phyloP scores from a whole-genome alignment of 2,113 vertebrate genomes.

The Athene noctua region DNA sequence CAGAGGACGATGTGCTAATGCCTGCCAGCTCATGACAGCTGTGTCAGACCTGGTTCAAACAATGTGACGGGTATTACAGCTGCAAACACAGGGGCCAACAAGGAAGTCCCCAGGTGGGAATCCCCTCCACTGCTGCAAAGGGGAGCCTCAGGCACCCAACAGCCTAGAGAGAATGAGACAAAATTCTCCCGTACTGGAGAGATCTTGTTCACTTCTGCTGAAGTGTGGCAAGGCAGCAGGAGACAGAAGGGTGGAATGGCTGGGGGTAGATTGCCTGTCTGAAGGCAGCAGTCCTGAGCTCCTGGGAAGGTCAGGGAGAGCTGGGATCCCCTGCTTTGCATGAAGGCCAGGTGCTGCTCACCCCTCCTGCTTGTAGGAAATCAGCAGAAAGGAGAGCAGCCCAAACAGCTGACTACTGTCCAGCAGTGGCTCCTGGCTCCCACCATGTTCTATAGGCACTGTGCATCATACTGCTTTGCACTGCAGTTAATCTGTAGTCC shows the following conservation, averaged over 20 bases:
- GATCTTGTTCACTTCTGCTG: background rate
- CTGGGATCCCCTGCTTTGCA: background rate
- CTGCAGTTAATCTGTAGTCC: background rate
- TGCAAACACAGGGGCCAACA: background rate
- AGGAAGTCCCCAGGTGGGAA: background rate
- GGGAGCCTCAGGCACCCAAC: background rate
- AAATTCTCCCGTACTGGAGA: background rate
- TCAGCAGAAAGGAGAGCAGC: background rate
- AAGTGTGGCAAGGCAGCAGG: background rate
- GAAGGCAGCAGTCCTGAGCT: background rate
- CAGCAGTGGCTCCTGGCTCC: background rate
- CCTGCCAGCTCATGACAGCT: background rate
- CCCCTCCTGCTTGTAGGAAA: background rate
- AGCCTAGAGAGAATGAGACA: background rate
- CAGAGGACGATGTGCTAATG: fast-evolving
- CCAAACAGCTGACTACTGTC: background rate
- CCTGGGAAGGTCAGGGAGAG: background rate
- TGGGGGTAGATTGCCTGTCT: fast-evolving
- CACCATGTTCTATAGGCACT: background rate
- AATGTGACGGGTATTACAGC: fast-evolving
- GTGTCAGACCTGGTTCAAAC: background rate
- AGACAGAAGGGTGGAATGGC: background rate
- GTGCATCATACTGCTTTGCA: fast-evolving
- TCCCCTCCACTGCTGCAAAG: background rate
- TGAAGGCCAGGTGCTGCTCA: background rate